A percentile compares a stretch with the other conserved stretches of the same genome.
Conservation (phyloP, 2,797 vertebrate genomes). For the Remorina albescens region DNA sequence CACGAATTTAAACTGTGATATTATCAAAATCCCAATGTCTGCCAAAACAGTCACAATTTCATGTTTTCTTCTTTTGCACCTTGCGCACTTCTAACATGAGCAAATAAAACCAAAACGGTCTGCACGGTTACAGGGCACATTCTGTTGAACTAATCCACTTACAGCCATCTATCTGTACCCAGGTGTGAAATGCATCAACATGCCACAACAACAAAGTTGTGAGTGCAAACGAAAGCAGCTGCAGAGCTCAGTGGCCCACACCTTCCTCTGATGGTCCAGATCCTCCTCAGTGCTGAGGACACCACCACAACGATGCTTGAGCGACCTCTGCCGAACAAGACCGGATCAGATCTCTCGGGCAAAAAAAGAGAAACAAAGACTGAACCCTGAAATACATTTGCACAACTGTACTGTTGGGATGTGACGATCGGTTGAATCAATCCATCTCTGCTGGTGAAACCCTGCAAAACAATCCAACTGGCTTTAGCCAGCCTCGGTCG, state of each 20-base stretch:
- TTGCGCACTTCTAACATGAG: no score
- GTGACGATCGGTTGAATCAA: not conserved
- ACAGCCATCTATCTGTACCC: no score
- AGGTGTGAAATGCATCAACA: not conserved
- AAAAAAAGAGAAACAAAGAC: slow-evolving; percentile 35
- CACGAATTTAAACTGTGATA: no score
- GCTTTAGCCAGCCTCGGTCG: not conserved
- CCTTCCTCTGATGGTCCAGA: slow-evolving; percentile 4
- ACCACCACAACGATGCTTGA: slow-evolving; percentile 16
- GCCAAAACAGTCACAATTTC: no score
- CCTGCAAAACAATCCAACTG: slow-evolving; percentile 13
- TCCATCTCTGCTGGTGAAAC: not conserved
- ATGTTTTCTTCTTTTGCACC: no score
- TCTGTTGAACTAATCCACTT: not conserved
- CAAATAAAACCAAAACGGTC: not conserved
- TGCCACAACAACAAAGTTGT: no score
- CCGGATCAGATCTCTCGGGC: not conserved
- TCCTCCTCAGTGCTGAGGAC: not conserved
- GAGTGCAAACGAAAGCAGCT: slow-evolving; percentile 14
- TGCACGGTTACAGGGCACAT: rapidly evolving
- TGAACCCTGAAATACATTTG: not conserved
- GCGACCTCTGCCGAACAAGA: slow-evolving; percentile 70
- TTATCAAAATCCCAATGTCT: no score
- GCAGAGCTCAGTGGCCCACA: slow-evolving; percentile 15
- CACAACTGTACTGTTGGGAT: not conserved